Base-by-base conservation (phyloP, 2,113 vertebrate species). In the Vulpes ferrilata region DNA sequence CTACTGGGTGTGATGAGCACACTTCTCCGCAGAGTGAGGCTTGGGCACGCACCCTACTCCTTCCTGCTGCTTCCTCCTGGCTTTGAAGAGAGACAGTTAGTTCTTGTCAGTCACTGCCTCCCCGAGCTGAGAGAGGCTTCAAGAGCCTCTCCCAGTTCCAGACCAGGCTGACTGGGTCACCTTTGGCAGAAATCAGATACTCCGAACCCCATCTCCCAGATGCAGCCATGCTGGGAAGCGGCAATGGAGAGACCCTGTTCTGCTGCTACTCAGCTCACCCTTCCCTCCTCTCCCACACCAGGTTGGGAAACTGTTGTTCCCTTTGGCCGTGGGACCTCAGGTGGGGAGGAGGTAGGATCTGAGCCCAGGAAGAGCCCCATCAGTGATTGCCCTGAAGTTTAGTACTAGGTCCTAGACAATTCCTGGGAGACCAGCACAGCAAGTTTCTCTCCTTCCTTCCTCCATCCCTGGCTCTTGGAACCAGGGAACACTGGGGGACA, bases 31-130 rank as follows among this genome's bases (percentile, higher is more conserved):
- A 32, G 62, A 89, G 57, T 97, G 96, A 74, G 89, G 96, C 97
- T 93, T 38, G 88, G 96, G 73, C 97, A 90, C 1, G 93, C n/a
- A 91, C 92, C 88, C 65, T n/a, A 2, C 71, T 95, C 93, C 97
- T 93, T 90, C 93, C 87, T 92, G 95, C 84, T 3, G 19, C 84
- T 97, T 93, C 91, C 95, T 97, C 57, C 43, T 51, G 69, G 38
- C 90, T 96, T 74, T 76, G 84, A 95, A 95, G 82, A 96, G 51
- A 96, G 85, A 96, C 93, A 93, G 97, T 97, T 97, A 95, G 94
- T 53, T 51, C 67, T 95, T 96, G 87, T 92, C 95, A 90, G 93
- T 93, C 57, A 95, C 97, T 98, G 98, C 97, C 97, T 96, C 62
- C 79, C 22, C 0, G 55, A 73, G 81, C 86, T 22, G 6, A 64